These are phyloP conservation scores for Nymphalis urticae DNA, from an alignment of 2,888 invertebrate genomes.

Conservation along the genomic window DNA sequence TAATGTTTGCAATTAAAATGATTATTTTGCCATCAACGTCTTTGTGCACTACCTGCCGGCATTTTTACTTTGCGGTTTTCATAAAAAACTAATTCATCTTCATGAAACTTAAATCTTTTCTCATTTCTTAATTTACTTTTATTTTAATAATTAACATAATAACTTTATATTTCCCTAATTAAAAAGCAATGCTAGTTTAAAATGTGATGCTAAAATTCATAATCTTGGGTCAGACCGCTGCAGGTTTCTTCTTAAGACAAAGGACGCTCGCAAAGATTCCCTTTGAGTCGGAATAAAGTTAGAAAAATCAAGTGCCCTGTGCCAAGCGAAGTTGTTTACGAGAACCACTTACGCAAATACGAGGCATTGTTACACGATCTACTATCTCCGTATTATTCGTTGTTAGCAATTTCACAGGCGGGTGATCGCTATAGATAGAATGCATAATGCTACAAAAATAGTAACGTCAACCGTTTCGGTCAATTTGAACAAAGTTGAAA, in stretches of 20 bases:
- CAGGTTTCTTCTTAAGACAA: conserved; percentile 26
- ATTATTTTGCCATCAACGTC: too few relatives aligned
- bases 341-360: conserved; percentile 47
- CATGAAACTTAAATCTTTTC: too few relatives aligned
- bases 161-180: too few relatives aligned
- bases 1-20: too few relatives aligned
- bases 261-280: conserved; percentile 30
- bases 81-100: too few relatives aligned
- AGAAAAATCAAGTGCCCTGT: conserved; percentile 33
- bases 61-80: too few relatives aligned
- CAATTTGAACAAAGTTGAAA: conserved; percentile 50
- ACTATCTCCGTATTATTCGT: conserved; percentile 51
- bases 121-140: too few relatives aligned
- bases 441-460: conserved; percentile 42
- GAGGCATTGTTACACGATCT: conserved; percentile 42
- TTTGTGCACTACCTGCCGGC: too few relatives aligned
- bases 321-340: conserved; percentile 30
- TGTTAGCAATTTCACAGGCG: conserved; percentile 59
- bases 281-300: conserved; percentile 32
- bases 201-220: background rate
- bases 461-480: conserved; percentile 42
- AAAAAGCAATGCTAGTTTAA: background rate
- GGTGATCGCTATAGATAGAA: conserved; percentile 45
- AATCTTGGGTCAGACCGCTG: conserved; percentile 19
- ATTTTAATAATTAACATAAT: too few relatives aligned